phyloP scores from a whole-genome alignment of 2,113 vertebrate genomes.

The Anhinga anhinga region DNA sequence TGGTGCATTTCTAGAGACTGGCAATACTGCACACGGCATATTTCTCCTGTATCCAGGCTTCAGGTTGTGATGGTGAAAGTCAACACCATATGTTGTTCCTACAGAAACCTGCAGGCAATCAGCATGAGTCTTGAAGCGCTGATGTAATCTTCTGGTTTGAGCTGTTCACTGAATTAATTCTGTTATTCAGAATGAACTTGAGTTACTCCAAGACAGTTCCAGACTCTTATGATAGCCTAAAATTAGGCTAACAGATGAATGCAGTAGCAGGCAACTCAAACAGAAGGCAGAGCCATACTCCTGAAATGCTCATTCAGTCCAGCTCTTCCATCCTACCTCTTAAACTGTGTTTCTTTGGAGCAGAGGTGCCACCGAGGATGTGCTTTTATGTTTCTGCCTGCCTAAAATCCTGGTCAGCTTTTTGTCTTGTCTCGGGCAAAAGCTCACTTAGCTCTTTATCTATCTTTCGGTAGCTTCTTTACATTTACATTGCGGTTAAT shows the following conservation, averaged over 20 bases:
- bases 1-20: accelerated
- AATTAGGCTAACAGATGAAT: neutral
- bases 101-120: neutral
- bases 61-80: neutral
- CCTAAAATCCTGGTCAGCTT: neutral
- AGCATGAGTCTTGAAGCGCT: neutral
- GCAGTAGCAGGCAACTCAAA: neutral
- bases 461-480: neutral
- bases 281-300: neutral
- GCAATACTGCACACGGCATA: accelerated
- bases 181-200: neutral
- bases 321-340: neutral
- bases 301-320: neutral
- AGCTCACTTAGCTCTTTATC: neutral
- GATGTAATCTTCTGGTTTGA: neutral
- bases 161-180: neutral
- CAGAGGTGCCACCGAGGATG: neutral
- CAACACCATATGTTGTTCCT: neutral
- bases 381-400: neutral
- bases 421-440: neutral
- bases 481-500: neutral
- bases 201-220: neutral
- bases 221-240: neutral
- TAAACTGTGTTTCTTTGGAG: neutral
- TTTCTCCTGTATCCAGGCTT: neutral